A percentile compares a stretch with the other conserved stretches of the same genome.
Evolutionary conservation across 2,113 vertebrate genomes (phyloP).

Genomic region (Thymallus thymallus): DNA sequence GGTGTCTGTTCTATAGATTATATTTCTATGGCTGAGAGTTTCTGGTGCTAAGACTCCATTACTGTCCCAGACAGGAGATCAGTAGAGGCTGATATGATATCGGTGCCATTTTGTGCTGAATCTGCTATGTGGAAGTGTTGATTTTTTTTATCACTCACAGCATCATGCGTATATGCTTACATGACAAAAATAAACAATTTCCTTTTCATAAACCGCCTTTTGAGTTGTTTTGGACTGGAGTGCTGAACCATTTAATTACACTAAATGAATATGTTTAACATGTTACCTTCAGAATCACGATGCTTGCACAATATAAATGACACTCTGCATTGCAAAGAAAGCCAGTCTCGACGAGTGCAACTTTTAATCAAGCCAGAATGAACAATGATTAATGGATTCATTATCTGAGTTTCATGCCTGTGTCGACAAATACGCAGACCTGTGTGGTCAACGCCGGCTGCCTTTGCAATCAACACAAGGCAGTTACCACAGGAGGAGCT

Average conservation of each 20-base stretch:
- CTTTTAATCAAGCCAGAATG: background rate
- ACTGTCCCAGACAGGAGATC: too few relatives aligned
- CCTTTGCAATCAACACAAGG: too few relatives aligned
- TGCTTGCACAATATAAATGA: background rate
- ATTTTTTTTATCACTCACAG: too few relatives aligned
- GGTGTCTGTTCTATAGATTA: too few relatives aligned
- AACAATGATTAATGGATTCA: background rate
- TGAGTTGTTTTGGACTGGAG: background rate
- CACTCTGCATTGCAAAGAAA: background rate
- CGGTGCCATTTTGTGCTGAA: too few relatives aligned
- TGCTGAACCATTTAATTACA: background rate
- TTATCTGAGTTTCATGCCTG: background rate
- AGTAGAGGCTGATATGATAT: too few relatives aligned
- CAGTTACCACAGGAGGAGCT: background rate
- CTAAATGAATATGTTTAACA: background rate
- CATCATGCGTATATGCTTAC: background rate
- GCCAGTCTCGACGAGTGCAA: background rate
- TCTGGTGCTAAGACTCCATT: too few relatives aligned
- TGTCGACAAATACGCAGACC: background rate
- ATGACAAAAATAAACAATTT: background rate
- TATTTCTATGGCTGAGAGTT: too few relatives aligned
- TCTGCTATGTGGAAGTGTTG: too few relatives aligned
- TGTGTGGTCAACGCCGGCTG: slow-evolving; percentile 2
- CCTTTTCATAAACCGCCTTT: background rate
- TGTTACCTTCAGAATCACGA: background rate